Evolutionary conservation across 64 coral and sea anemone species (phyloP).

Genomic region (Montipora cactus): DNA sequence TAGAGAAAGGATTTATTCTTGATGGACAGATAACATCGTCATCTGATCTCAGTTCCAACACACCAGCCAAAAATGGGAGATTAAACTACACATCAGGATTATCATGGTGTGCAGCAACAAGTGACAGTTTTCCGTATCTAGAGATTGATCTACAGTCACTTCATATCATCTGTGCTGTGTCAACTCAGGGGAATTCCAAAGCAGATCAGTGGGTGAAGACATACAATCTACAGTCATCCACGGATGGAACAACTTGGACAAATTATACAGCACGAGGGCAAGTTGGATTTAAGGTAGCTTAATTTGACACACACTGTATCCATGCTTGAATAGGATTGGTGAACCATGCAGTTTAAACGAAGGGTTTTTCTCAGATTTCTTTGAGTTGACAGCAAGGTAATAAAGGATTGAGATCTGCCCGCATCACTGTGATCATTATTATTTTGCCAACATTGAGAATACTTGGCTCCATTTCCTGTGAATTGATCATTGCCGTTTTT

Average conservation of each 20-base stretch:
- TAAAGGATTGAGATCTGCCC: too few species aligned
- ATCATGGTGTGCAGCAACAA: conserved; percentile 62
- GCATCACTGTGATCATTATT: too few species aligned
- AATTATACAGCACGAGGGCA: too few species aligned
- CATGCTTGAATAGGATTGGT: too few species aligned
- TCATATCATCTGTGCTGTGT: conserved; percentile 61
- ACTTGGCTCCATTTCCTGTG: too few species aligned
- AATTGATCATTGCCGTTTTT: too few species aligned
- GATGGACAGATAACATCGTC: conserved; percentile 33
- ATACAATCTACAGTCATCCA: conserved; percentile 53
- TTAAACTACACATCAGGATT: conserved; percentile 44
- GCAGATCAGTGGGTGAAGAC: conserved; percentile 72
- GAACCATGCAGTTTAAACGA: too few species aligned
- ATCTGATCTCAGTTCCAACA: conserved; percentile 10
- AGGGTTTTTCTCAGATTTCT: too few species aligned
- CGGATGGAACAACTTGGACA: conserved; percentile 41
- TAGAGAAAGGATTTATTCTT: conserved; percentile 14
- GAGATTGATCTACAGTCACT: conserved; percentile 63
- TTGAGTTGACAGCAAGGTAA: too few species aligned
- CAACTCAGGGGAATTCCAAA: conserved; percentile 59
- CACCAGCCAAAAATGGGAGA: conserved; percentile 33
- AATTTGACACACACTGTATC: too few species aligned
- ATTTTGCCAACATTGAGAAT: too few species aligned
- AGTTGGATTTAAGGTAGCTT: background rate
- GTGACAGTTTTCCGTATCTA: conserved; percentile 48